phyloP scores from a whole-genome alignment of 2,797 vertebrate species.

The Leptatherina wallacei region DNA sequence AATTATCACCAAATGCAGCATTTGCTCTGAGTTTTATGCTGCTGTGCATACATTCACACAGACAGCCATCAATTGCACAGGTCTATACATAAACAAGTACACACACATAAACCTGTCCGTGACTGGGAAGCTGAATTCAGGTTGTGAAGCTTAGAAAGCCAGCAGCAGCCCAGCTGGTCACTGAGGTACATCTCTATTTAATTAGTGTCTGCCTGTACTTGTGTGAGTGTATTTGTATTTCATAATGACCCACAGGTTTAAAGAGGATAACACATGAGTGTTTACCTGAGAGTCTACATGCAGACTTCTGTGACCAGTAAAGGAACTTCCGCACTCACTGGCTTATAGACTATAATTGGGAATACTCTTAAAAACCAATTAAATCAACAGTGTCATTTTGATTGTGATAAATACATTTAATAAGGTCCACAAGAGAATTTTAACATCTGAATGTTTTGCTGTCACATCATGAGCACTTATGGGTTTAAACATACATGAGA shows the following conservation, averaged over 20 bases:
- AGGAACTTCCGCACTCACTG: constrained; percentile 11
- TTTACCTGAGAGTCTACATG: constrained; percentile 45
- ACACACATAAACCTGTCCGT: constrained; percentile 16
- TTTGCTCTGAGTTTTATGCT: not conserved
- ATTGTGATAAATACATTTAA: constrained; percentile 13
- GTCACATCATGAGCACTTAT: not conserved
- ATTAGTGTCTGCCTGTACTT: constrained; percentile 46
- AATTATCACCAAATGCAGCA: not conserved
- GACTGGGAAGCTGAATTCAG: constrained; percentile 7
- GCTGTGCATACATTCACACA: not conserved
- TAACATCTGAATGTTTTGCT: not conserved
- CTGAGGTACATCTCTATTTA: constrained; percentile 33
- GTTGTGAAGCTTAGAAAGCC: constrained; percentile 30
- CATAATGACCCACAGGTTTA: constrained; percentile 43
- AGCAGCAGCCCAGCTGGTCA: constrained; percentile 39
- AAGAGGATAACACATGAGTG: constrained; percentile 33
- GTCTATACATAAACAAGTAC: constrained; percentile 7
- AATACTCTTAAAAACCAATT: not conserved
- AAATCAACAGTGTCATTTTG: constrained; percentile 9
- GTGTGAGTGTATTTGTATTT: constrained; percentile 32
- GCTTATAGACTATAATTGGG: constrained; percentile 38
- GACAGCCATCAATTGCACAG: constrained; percentile 5
- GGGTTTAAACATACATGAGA: not conserved
- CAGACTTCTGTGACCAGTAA: constrained; percentile 35
- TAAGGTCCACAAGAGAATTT: not conserved